Evolutionary conservation across 2,888 invertebrate genomes (phyloP), one percentile per base, ranked within the genome.

Genomic region (Ophion slaviceki): DNA sequence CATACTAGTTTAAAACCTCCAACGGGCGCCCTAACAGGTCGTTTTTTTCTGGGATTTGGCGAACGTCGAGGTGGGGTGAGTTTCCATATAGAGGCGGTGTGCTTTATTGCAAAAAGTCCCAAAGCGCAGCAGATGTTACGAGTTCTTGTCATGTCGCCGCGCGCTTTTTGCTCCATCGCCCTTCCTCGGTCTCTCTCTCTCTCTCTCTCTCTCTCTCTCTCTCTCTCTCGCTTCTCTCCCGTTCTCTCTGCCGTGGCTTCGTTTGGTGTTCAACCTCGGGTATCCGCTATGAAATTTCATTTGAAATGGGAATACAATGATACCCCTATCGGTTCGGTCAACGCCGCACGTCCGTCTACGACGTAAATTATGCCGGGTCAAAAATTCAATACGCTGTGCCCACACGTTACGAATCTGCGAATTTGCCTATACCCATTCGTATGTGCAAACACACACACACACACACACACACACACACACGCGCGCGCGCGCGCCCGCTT

Each of bases 61-160:
- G 17, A 53, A 53, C 53, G 53, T 17, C 53, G 75, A 82, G 68
- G 82, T 84, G 77, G 67, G 36, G 24, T 53, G 67, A 66, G 82
- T 77, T 86, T 80, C 72, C 77, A 80, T 77, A 81, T 68, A 83
- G 72, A 86, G 83, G 78, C 74, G 53, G 88, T 88, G 17, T 53
- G 90, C 91, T 92, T 92, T 93, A 93, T 93, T 93, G 91, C 92
- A 93, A 93, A 93, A 93, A 92, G 77, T 85, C 89, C 88, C 89
- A 89, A 89, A 89, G 91, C 90, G 91, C 91, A 90, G 92, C 92
- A 92, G 93, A 92, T 93, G 93, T 92, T 92, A 91, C 92, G 91
- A 85, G 89, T 88, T 86, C 86, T 86, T 86, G 83, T 86, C 86
- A 59, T 86, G 86, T 86, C 78, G 67, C 74, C 75, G 59, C 67